phyloP scores from a whole-genome alignment of 2,797 vertebrate genomes.

The Mallotus villosus region DNA sequence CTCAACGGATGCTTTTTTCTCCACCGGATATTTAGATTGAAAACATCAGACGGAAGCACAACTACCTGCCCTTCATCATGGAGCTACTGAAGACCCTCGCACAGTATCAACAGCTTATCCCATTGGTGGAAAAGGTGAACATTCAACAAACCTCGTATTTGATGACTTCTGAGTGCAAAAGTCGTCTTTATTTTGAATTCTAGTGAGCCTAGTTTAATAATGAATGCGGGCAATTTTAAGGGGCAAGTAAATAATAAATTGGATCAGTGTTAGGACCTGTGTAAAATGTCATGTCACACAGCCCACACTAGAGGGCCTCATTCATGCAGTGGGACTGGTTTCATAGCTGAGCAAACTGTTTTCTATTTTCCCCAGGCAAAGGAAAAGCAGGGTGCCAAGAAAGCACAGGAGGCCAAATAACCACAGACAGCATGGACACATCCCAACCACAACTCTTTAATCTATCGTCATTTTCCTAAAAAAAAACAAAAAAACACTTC shows the following conservation, averaged over 20 bases:
- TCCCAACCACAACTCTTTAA: background rate
- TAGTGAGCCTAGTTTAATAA: no score
- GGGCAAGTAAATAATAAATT: no score
- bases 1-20: background rate
- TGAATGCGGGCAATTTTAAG: no score
- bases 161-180: background rate
- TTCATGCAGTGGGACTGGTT: background rate
- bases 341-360: background rate
- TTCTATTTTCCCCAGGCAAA: slow-evolving; percentile 80
- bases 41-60: slow-evolving; percentile 98
- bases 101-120: slow-evolving; percentile 96
- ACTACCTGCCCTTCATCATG: slow-evolving; percentile 98
- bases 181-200: no score
- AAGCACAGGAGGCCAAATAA: slow-evolving; percentile 94
- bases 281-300: no score
- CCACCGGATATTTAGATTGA: slow-evolving; percentile 79
- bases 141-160: background rate
- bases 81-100: slow-evolving; percentile 96
- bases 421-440: slow-evolving; percentile 28
- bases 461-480: slow-evolving; percentile 39
- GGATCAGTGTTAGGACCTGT: no score
- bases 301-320: background rate
- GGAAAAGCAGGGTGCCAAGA: slow-evolving; percentile 96
- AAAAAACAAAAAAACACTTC: slow-evolving; percentile 18
- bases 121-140: slow-evolving; percentile 92